Conservation (phyloP, 2,888 invertebrate species). For the Yponomeuta plumbellus region DNA sequence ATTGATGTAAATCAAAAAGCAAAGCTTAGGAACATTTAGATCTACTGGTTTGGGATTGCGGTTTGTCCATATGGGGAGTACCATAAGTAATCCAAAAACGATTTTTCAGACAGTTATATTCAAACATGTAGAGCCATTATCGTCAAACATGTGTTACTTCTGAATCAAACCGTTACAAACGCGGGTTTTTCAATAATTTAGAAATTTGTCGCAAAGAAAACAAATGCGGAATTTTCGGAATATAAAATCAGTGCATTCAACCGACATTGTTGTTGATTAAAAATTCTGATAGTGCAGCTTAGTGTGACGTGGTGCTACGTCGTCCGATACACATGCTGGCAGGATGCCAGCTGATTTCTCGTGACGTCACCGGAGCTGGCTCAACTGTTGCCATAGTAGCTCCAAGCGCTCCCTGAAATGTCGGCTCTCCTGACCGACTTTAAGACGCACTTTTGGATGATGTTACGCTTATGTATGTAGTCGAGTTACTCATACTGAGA, state of each 20-base stretch:
- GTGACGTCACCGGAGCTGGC: slow-evolving; percentile 5
- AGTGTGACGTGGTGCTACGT: slow-evolving; percentile 5
- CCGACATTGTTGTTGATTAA: not conserved
- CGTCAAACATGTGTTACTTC: not conserved
- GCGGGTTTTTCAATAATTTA: not conserved
- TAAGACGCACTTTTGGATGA: not conserved
- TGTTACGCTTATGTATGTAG: not conserved
- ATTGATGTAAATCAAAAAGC: not conserved
- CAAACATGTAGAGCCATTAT: not conserved
- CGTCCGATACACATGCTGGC: slow-evolving; percentile 6
- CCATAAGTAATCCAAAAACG: not conserved
- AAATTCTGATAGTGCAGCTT: not conserved
- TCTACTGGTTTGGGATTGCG: not conserved
- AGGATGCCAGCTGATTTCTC: not conserved
- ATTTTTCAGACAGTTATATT: not conserved
- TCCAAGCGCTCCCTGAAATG: not conserved
- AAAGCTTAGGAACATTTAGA: slow-evolving; percentile 4
- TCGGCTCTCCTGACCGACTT: not conserved
- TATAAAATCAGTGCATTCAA: not conserved
- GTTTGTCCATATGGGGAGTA: not conserved
- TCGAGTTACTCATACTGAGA: slow-evolving; percentile 3
- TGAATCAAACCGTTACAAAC: not conserved
- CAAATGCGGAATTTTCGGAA: not conserved
- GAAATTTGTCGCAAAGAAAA: not conserved
- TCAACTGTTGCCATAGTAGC: slow-evolving; percentile 4